These are phyloP conservation scores for Mythimna loreyi DNA, from an alignment of 2,888 invertebrate genomes.

Conservation along the genomic window DNA sequence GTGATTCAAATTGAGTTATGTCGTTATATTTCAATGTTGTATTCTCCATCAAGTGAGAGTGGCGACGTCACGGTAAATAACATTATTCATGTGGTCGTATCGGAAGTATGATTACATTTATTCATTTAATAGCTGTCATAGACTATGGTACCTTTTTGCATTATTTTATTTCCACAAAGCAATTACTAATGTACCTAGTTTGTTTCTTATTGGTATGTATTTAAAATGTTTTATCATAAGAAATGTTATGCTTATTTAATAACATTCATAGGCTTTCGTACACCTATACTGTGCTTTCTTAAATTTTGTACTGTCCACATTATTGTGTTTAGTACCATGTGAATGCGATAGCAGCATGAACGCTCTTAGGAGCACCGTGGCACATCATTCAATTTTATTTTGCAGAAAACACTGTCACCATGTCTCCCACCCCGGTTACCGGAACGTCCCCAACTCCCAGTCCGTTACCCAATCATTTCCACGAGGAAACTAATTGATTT, in stretches of 20 bases:
- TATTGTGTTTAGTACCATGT: slow-evolving; percentile 68
- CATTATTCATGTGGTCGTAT: slow-evolving; percentile 43
- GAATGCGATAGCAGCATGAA: slow-evolving; percentile 78
- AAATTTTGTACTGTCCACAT: slow-evolving; percentile 60
- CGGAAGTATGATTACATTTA: slow-evolving; percentile 47
- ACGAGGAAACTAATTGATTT: slow-evolving; percentile 86
- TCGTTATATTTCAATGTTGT: slow-evolving; percentile 21
- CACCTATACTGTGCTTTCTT: slow-evolving; percentile 65
- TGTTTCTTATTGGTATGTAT: slow-evolving; percentile 53
- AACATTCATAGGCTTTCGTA: slow-evolving; percentile 49
- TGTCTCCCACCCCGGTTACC: slow-evolving; percentile 86
- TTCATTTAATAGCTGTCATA: slow-evolving; percentile 47
- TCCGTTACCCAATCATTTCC: slow-evolving; percentile 86
- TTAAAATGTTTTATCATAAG: slow-evolving; percentile 37
- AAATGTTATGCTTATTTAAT: slow-evolving; percentile 50
- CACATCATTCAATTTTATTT: slow-evolving; percentile 88
- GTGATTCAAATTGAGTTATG: slow-evolving; percentile 42
- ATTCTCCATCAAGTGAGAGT: slow-evolving; percentile 2
- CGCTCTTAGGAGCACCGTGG: slow-evolving; percentile 84
- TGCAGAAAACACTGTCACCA: slow-evolving; percentile 88
- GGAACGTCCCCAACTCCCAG: slow-evolving; percentile 85
- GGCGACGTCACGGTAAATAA: neutral
- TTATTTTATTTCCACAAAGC: slow-evolving; percentile 15
- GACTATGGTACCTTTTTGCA: slow-evolving; percentile 56
- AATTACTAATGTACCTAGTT: slow-evolving; percentile 22